Evolutionary conservation across 2,113 vertebrate genomes (phyloP), one percentile per base, ranked within the genome.

Genomic region (Pteropus alecto): DNA sequence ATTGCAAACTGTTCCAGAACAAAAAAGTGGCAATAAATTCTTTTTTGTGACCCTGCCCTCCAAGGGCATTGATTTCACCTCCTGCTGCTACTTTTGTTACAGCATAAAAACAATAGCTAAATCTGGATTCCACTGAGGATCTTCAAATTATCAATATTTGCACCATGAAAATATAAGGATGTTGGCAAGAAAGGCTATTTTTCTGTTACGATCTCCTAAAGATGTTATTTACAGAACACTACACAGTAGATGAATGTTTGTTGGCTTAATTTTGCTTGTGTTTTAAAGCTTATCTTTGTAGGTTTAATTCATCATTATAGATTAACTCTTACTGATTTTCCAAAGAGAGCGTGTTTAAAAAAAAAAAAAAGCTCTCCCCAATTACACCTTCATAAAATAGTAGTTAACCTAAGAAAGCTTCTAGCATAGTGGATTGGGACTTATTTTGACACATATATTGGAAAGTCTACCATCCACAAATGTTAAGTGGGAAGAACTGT

Each of bases 21-120:
- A 99, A 99, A 99, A 98, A 99, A 99, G 99, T 99, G 99, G 99
- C 99, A 99, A 99, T 99, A 99, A 99, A 99, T 99, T 99, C 99
- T 98, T 99, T 99, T 98, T 98, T 99, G 99, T 99, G 98, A 99
- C 98, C 99, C 98, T 99, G 99, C 98, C 98, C 99, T 99, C 99
- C 99, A 99, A 99, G 99, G 99, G 99, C 99, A 99, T 98, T 98
- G 99, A 99, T 99, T 99, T 99, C 99, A 99, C 99, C 99, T 99
- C 99, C 98, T 99, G 99, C 98, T 98, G 98, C 98, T 98, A 98
- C 99, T 99, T 99, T 99, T 99, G 99, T 99, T 99, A 99, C 98
- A 98, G 98, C 98, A 98, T 98, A 99, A 99, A 99, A 99, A 99
- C 99, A 99, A 99, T 98, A 98, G 98, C 98, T 98, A 98, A 98